Evolutionary conservation across 2,113 vertebrate genomes (phyloP).

Genomic region (Pygoscelis antarcticus): DNA sequence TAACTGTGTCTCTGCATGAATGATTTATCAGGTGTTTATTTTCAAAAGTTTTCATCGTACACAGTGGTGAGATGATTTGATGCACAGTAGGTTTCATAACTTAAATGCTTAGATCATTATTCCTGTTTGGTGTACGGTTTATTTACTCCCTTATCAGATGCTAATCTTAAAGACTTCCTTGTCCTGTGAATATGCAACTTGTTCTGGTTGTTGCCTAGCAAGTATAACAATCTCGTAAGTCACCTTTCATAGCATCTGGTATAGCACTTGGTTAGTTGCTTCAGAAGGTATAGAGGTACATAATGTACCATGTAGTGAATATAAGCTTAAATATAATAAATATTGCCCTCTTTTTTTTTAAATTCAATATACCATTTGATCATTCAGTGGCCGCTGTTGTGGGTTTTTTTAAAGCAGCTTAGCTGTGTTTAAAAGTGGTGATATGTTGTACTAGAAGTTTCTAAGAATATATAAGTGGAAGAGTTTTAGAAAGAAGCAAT

Average conservation of each 20-base stretch:
- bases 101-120: conserved; percentile 31
- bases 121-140: conserved; percentile 27
- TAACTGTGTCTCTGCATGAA: background rate
- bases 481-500: conserved; percentile 54
- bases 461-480: conserved; percentile 18
- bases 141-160: conserved; percentile 61
- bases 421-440: conserved; percentile 1
- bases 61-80: conserved; percentile 64
- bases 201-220: conserved; percentile 6
- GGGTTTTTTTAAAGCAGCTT: background rate
- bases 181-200: background rate
- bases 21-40: conserved; percentile 73
- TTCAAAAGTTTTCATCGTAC: conserved; percentile 27
- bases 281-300: background rate
- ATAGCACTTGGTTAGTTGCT: background rate
- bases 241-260: background rate
- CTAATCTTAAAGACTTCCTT: conserved; percentile 52
- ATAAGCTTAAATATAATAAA: background rate
- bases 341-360: background rate
- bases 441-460: conserved; percentile 14
- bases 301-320: background rate
- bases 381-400: background rate
- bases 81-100: conserved; percentile 55
- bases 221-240: background rate
- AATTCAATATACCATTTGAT: background rate